Evolutionary conservation across 2,888 invertebrate genomes (phyloP).

Genomic region (Amblyjoppa proteus): DNA sequence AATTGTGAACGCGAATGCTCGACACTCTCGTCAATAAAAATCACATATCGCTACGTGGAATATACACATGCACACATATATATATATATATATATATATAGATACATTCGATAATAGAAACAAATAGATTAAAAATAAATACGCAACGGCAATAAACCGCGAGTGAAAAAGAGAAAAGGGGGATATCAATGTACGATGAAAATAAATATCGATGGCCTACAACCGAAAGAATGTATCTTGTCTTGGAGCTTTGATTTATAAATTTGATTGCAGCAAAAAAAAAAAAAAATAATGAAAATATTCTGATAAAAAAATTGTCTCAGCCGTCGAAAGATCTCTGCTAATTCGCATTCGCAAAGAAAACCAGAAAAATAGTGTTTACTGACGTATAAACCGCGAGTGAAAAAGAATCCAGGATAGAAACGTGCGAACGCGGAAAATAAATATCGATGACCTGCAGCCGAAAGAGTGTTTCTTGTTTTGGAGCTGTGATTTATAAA

Average conservation of each 20-base stretch:
- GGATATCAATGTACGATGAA: background rate
- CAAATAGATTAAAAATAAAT: slow-evolving; percentile 50
- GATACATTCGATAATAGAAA: slow-evolving; percentile 13
- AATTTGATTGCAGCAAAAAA: background rate
- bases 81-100: slow-evolving; percentile 27
- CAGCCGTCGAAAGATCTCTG: background rate
- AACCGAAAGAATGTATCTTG: background rate
- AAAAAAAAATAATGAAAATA: slow-evolving; percentile 9
- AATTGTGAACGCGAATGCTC: slow-evolving; percentile 17
- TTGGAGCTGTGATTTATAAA: background rate
- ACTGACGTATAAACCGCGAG: background rate
- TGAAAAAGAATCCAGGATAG: background rate
- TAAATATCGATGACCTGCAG: background rate
- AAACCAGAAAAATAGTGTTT: background rate
- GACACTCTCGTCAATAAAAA: slow-evolving; percentile 25
- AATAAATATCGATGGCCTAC: background rate
- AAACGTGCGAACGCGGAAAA: background rate
- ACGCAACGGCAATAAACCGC: slow-evolving; percentile 12
- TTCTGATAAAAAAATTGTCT: background rate
- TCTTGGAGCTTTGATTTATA: background rate
- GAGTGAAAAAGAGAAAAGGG: background rate
- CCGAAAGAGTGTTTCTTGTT: background rate
- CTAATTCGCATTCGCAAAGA: background rate
- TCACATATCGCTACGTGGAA: slow-evolving; percentile 37
- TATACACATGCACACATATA: slow-evolving; percentile 25